These are phyloP conservation scores for Zaprionus taronus DNA, from an alignment of 1,140 invertebrate species.

Conservation along the genomic window DNA sequence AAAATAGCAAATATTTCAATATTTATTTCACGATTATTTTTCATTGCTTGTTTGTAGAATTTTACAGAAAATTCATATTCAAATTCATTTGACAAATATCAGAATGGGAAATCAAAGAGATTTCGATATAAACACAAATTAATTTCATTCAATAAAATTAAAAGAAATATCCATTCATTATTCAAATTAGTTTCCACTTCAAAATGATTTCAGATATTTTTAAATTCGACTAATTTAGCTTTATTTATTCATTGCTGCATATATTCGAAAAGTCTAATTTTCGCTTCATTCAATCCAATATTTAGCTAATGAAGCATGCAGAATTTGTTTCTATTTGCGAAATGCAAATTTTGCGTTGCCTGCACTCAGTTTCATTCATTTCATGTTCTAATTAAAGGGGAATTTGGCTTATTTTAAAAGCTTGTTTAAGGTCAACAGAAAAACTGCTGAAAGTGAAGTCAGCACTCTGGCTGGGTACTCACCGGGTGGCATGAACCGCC, in stretches of 20 bases:
- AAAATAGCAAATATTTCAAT: conserved; percentile 2
- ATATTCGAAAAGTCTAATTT: not conserved
- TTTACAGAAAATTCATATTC: too few species aligned
- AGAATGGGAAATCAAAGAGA: not conserved
- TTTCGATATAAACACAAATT: not conserved
- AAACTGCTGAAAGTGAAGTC: not conserved
- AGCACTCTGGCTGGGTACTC: conserved; percentile 54
- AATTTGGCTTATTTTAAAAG: not conserved
- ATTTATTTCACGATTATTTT: not conserved
- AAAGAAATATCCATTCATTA: not conserved
- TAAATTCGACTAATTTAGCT: not conserved
- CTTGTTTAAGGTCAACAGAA: not conserved
- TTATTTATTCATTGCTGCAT: not conserved
- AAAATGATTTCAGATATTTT: not conserved
- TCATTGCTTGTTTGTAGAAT: not conserved
- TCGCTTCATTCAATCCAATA: not conserved
- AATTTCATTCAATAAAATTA: not conserved
- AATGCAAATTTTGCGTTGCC: not conserved
- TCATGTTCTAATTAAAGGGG: not conserved
- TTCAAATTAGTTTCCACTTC: not conserved
- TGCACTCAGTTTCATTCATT: not conserved
- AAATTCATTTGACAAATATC: too few species aligned
- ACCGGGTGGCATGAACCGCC: conserved; percentile 95
- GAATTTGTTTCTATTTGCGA: not conserved
- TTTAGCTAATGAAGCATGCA: not conserved